These are phyloP conservation scores for Dryobota labecula DNA, from an alignment of 2,888 invertebrate species.

Conservation along the genomic window DNA sequence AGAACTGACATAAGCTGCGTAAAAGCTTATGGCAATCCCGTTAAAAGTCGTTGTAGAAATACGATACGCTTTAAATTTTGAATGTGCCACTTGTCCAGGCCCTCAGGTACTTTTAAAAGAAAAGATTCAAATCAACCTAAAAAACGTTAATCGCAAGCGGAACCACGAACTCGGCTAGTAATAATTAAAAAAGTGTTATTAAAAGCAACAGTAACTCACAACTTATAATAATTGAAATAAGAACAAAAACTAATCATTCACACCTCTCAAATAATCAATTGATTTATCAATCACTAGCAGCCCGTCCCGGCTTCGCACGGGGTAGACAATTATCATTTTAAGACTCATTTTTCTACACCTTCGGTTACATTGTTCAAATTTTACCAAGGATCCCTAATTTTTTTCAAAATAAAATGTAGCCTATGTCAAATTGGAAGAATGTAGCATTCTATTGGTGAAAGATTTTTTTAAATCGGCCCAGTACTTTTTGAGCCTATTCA, in stretches of 20 bases:
- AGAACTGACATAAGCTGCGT: too few relatives aligned
- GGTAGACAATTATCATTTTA: too few relatives aligned
- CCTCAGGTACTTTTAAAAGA: neutral
- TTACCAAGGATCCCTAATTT: too few relatives aligned
- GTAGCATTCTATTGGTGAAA: too few relatives aligned
- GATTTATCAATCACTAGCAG: slow-evolving; percentile 33
- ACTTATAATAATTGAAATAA: slow-evolving; percentile 21
- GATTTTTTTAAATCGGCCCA: too few relatives aligned
- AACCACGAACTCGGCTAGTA: neutral
- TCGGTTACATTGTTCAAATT: too few relatives aligned
- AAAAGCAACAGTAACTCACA: neutral
- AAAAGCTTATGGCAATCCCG: neutral
- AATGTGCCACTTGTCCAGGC: neutral
- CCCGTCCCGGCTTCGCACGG: too few relatives aligned
- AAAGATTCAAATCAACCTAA: neutral
- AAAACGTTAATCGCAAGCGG: too few relatives aligned
- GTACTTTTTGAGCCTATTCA: too few relatives aligned
- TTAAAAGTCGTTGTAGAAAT: neutral
- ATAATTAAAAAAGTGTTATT: neutral
- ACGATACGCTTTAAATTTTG: neutral
- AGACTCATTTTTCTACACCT: too few relatives aligned
- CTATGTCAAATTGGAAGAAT: too few relatives aligned
- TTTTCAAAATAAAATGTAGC: too few relatives aligned
- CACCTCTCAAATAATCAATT: slow-evolving; percentile 24
- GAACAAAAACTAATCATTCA: slow-evolving; percentile 38